phyloP scores from a whole-genome alignment of 2,113 vertebrate genomes.

The Myocastor coypus region DNA sequence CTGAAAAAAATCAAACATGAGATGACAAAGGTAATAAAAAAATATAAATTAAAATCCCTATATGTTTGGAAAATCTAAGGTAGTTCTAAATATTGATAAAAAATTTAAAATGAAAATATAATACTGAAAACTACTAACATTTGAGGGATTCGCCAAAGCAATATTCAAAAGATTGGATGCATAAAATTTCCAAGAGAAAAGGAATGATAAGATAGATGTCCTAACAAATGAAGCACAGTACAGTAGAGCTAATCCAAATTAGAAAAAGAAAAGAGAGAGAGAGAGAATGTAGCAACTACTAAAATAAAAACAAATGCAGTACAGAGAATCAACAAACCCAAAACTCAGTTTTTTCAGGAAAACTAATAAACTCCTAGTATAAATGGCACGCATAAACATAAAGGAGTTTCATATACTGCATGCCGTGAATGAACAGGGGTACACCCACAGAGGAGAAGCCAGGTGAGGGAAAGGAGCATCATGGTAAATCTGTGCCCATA shows the following conservation, averaged over 20 bases:
- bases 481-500: not conserved
- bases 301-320: not conserved
- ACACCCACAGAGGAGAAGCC: too few species aligned
- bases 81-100: not conserved
- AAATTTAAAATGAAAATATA: not conserved
- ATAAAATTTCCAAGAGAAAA: not conserved
- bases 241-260: not conserved
- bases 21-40: not conserved
- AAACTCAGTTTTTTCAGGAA: not conserved
- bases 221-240: not conserved
- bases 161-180: not conserved
- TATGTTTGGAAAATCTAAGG: not conserved
- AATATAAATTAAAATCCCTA: not conserved
- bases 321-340: not conserved
- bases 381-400: not conserved
- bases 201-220: not conserved
- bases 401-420: not conserved
- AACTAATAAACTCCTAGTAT: not conserved
- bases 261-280: too few species aligned
- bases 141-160: not conserved
- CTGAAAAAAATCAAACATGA: not conserved
- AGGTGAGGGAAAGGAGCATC: not conserved
- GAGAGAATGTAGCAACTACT: not conserved
- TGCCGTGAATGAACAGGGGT: not conserved
- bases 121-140: not conserved